A percentile compares a stretch with the other conserved stretches of the same genome.
phyloP scores from a whole-genome alignment of 2,888 invertebrate species.

The Timandra comae region DNA sequence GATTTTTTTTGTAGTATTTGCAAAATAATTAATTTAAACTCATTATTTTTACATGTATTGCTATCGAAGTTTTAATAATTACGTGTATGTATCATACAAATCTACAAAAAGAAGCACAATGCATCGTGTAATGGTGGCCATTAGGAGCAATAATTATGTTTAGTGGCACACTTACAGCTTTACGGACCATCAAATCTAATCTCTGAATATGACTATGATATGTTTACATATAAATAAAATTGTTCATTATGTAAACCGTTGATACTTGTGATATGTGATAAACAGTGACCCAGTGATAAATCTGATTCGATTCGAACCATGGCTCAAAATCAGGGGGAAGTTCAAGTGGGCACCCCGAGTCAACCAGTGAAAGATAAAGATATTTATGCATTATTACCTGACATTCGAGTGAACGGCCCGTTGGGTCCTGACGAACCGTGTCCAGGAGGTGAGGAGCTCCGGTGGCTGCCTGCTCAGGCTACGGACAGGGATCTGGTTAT shows the following conservation, averaged over 20 bases:
- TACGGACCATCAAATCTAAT: slow-evolving; percentile 56
- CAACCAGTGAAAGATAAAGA: slow-evolving; percentile 73
- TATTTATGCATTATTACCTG: slow-evolving; percentile 75
- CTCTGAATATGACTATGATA: slow-evolving; percentile 35
- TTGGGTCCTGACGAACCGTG: slow-evolving; percentile 65
- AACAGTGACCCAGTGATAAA: slow-evolving; percentile 46
- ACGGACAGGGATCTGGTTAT: slow-evolving; percentile 96
- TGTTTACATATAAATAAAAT: slow-evolving; percentile 32
- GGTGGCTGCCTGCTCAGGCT: slow-evolving; percentile 96
- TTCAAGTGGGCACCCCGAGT: slow-evolving; percentile 71
- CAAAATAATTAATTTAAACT: slow-evolving; percentile 40
- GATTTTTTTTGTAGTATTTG: slow-evolving; percentile 50
- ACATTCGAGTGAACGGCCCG: slow-evolving; percentile 71
- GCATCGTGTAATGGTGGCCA: slow-evolving; percentile 77
- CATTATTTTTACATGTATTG: slow-evolving; percentile 24
- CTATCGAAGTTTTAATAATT: slow-evolving; percentile 37
- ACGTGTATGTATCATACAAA: slow-evolving; percentile 38
- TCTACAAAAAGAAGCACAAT: slow-evolving; percentile 63
- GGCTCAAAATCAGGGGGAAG: slow-evolving; percentile 75
- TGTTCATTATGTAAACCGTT: slow-evolving; percentile 56
- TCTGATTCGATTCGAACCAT: slow-evolving; percentile 36
- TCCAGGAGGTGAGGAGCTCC: slow-evolving; percentile 87
- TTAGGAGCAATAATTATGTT: slow-evolving; percentile 75
- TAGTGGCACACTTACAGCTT: slow-evolving; percentile 72
- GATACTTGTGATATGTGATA: slow-evolving; percentile 48